These are phyloP conservation scores for Dynastes tityus DNA, from an alignment of 2,888 invertebrate species.

Conservation along the genomic window DNA sequence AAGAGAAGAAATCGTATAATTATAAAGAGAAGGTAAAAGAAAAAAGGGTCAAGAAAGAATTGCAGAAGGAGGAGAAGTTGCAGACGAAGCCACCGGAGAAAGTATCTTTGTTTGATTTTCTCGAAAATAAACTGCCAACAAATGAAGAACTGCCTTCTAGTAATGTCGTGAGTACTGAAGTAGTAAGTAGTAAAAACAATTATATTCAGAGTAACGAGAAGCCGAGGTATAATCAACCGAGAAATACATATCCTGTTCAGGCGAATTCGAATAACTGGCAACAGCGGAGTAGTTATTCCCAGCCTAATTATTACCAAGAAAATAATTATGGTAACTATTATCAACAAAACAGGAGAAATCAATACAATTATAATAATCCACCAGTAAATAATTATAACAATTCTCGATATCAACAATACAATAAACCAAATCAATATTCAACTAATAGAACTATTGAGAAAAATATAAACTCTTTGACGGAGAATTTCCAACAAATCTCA, in stretches of 20 bases:
- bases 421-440: not conserved
- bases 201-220: constrained; percentile 16
- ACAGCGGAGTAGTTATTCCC: constrained; percentile 23
- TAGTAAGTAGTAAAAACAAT: constrained; percentile 4
- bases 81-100: constrained; percentile 83
- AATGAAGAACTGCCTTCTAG: constrained; percentile 53
- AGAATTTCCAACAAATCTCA: constrained; percentile 25
- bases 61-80: constrained; percentile 71
- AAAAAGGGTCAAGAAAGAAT: constrained; percentile 53
- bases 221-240: constrained; percentile 31
- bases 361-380: constrained; percentile 9
- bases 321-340: constrained; percentile 6
- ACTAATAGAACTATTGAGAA: constrained; percentile 16
- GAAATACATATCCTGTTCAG: constrained; percentile 41
- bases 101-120: constrained; percentile 86
- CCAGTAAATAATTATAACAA: constrained; percentile 23
- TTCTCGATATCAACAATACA: constrained; percentile 23
- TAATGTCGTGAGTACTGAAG: not conserved
- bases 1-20: constrained; percentile 56
- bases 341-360: constrained; percentile 28
- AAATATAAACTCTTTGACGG: not conserved
- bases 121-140: constrained; percentile 85
- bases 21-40: constrained; percentile 28
- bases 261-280: constrained; percentile 20
- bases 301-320: constrained; percentile 14